These are phyloP conservation scores for Hirudinaria manillensis DNA, from an alignment of 2,888 invertebrate species.

Conservation along the genomic window DNA sequence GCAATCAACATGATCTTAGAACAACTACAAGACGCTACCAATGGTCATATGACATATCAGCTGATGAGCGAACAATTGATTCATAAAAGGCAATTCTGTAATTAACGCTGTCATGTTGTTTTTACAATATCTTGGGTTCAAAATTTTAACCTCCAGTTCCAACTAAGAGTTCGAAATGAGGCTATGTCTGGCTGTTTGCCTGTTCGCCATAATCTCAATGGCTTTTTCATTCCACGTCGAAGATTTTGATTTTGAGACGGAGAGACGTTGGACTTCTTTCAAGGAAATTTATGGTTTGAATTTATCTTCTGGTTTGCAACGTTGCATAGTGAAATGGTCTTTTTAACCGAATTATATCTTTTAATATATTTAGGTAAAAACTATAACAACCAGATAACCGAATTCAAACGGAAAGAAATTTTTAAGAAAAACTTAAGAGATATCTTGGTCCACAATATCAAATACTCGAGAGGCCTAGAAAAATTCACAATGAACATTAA, in stretches of 20 bases:
- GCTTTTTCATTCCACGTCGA: not conserved
- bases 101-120: not conserved
- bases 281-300: not conserved
- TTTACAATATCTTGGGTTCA: not conserved
- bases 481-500: slow-evolving; percentile 21
- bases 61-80: no score
- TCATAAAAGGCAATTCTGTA: no score
- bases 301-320: no score
- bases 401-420: slow-evolving; percentile 4
- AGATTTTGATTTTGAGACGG: not conserved
- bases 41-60: no score
- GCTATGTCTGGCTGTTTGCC: not conserved
- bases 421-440: slow-evolving; percentile 21
- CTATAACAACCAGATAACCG: not conserved
- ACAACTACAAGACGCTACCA: no score
- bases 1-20: no score
- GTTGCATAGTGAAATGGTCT: no score
- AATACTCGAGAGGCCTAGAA: slow-evolving; percentile 17
- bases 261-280: not conserved
- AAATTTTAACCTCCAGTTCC: no score
- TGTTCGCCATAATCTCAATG: not conserved
- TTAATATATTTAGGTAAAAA: not conserved
- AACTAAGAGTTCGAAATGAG: not conserved
- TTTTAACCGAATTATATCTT: not conserved
- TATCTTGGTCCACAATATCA: slow-evolving; percentile 16